Conservation (phyloP, 2,797 vertebrate genomes). For the Pipistrellus nathusii region DNA sequence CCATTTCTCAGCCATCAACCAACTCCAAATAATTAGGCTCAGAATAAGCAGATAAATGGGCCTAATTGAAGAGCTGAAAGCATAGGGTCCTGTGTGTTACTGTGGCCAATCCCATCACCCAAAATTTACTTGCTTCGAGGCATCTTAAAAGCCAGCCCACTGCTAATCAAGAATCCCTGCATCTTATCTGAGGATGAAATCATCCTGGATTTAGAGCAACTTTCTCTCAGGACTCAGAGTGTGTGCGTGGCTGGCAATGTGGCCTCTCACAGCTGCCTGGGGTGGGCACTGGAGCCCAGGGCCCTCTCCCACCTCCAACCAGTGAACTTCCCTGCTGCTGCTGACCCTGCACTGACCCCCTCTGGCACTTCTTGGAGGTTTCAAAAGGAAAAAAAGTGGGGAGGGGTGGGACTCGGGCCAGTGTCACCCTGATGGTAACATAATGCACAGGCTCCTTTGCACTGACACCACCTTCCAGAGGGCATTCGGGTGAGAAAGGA, state of each 20-base stretch:
- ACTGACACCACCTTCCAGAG: neutral
- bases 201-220: neutral
- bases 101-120: neutral
- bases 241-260: neutral
- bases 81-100: neutral
- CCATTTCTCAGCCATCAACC: conserved; percentile 10
- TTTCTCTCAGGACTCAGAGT: neutral
- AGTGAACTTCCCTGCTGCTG: neutral
- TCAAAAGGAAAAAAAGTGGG: neutral
- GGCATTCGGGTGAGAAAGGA: neutral
- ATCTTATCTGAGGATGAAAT: neutral
- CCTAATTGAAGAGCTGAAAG: neutral
- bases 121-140: conserved; percentile 13
- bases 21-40: conserved; percentile 20
- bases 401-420: neutral
- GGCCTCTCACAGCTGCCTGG: neutral
- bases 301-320: neutral
- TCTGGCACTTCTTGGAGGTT: neutral
- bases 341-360: neutral
- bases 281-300: accelerated
- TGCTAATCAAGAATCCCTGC: neutral
- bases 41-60: conserved; percentile 25
- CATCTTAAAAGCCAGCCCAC: conserved; percentile 41
- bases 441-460: neutral
- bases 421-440: neutral